Conservation (phyloP, 2,888 invertebrate genomes). For the Xestia rhomboidea region DNA sequence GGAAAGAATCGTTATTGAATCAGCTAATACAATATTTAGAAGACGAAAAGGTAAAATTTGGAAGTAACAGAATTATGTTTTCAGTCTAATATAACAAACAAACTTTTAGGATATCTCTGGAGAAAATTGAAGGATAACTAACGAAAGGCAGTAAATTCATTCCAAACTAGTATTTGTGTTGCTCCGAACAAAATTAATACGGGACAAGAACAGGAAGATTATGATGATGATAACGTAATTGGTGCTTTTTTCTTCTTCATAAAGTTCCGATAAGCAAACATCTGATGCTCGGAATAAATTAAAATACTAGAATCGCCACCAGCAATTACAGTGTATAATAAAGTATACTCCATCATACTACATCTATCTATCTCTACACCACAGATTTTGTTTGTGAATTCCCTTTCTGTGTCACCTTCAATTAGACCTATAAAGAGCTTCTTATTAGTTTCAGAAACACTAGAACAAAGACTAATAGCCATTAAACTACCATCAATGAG, state of each 20-base stretch:
- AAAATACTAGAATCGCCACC: not conserved
- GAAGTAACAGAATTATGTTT: slow-evolving; percentile 7
- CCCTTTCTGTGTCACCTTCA: not conserved
- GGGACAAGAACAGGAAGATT: not conserved
- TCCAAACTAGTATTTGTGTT: not conserved
- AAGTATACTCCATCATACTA: not conserved
- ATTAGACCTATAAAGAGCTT: not conserved
- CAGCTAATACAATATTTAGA: slow-evolving; percentile 19
- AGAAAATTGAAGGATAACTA: not conserved
- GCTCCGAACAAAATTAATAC: not conserved
- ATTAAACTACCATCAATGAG: slow-evolving; percentile 59
- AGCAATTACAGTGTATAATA: not conserved
- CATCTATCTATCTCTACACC: too few species aligned
- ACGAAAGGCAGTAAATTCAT: too few species aligned
- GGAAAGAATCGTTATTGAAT: slow-evolving; percentile 17
- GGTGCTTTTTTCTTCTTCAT: not conserved
- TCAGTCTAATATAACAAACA: not conserved
- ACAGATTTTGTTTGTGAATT: not conserved
- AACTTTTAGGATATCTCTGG: not conserved
- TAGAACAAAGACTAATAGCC: slow-evolving; percentile 8
- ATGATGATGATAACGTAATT: not conserved
- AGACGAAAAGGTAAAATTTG: slow-evolving; percentile 6
- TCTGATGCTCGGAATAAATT: not conserved
- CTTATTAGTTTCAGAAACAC: not conserved
- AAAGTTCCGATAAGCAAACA: not conserved